Base-by-base conservation (phyloP, 2,888 invertebrate species). In the Calameuta filiformis region DNA sequence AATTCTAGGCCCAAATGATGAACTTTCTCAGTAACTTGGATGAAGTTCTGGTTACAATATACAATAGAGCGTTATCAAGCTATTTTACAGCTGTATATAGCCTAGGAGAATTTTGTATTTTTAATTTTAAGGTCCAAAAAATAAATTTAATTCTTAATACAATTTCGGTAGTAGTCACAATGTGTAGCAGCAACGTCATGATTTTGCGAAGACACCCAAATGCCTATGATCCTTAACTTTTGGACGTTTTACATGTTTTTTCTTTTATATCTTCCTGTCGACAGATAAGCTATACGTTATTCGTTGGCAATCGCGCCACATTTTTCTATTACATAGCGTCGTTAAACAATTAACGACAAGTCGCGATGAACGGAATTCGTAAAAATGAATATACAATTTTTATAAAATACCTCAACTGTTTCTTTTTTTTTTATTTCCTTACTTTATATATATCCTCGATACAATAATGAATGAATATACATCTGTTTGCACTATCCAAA, bases 321-420 rank as follows among this genome's bases (percentile, higher is more conserved):
- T 56, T 56, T 56, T 56, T 23, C 1, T 56, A 56, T 56, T 56
- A 56, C 9, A 6, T 56, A 56, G 9, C 2, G 40, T 23, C 40
- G 23, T 23, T 56, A 6, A 56, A 56, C 23, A 56, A 56, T 56
- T 56, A 56, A 56, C 40, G 40, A 56, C 40, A 23, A 56, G 23
- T 56, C 40, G 2, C 23, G 23, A 56, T 23, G 40, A 56, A 56
- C 40, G 40, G 40, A 56, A 56, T 56, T 56, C 23, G 40, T 56
- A 56, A 56, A 56, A 56, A 56, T 56, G 40, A 56, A 56, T 56
- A 23, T 56, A 56, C 40, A 56, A 56, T 82, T 83, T 86, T 84
- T 89, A 86, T 88, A 88, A 89, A 89, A 89, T 89, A 89, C 85
- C 85, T 86, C 83, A 87, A 87, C 86, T 88, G 85, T 83, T 81